These are phyloP conservation scores for Characodon lateralis DNA, from an alignment of 2,797 vertebrate species.

Conservation along the genomic window DNA sequence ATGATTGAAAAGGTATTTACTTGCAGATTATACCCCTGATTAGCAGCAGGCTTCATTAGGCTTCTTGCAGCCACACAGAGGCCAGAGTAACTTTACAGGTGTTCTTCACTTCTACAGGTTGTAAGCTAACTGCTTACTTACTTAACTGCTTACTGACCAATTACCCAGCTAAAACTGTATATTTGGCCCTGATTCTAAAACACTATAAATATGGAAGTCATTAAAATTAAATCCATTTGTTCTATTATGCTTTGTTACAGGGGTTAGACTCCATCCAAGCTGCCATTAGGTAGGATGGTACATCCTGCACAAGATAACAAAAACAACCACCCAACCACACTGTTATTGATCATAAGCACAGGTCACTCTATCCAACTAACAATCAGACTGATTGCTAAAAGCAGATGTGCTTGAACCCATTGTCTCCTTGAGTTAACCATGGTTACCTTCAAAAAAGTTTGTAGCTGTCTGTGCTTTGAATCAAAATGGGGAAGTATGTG, in stretches of 20 bases:
- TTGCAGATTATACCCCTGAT: not conserved
- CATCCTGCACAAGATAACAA: not conserved
- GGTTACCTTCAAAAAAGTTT: too few relatives aligned
- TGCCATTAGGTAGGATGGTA: not conserved
- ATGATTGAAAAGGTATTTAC: not conserved
- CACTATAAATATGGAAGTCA: not conserved
- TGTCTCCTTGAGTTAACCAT: too few relatives aligned
- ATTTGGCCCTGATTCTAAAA: not conserved
- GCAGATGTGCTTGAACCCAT: too few relatives aligned
- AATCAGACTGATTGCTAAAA: not conserved
- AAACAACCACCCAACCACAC: not conserved
- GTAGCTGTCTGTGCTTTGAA: too few relatives aligned
- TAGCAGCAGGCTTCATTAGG: not conserved
- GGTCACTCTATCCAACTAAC: not conserved
- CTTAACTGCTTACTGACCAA: not conserved
- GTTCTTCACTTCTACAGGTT: not conserved
- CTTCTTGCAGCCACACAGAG: too few relatives aligned
- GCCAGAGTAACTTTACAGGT: not conserved
- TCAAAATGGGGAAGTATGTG: too few relatives aligned
- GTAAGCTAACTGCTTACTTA: not conserved
- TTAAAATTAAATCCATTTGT: not conserved
- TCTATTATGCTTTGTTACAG: not conserved
- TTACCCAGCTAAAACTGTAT: not conserved
- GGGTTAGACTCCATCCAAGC: not conserved
- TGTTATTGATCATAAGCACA: not conserved